Evolutionary conservation across 2,113 vertebrate genomes (phyloP), one percentile per base, ranked within the genome.

Genomic region (Sturnira hondurensis): DNA sequence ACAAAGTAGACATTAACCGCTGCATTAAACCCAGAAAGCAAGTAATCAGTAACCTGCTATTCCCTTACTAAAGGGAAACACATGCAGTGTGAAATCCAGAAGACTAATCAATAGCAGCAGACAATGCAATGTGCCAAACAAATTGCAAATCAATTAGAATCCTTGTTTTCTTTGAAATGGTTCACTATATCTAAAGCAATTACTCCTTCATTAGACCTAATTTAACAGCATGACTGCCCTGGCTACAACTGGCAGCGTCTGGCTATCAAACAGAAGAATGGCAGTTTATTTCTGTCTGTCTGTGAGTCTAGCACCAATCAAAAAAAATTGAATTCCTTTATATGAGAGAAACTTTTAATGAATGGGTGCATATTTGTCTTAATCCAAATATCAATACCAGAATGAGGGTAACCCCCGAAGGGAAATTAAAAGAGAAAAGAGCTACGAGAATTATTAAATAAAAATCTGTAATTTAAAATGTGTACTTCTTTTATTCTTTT

Each of bases 1-100:
- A 99, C 99, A 99, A 99, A 99, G 99, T 99, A 99, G 99, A 99
- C 99, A 99, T 99, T 99, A 99, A 99, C 98, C 97, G 99, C 99
- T 99, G 99, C 99, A 99, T 99, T 99, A 99, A 99, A 99, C 99
- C 99, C 98, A 97, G 99, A 99, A 99, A 99, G 99, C 99, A 99
- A 99, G 99, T 99, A 99, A 99, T 99, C 99, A 99, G 99, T 99
- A 99, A 99, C 99, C 99, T 99, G 99, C 99, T 99, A 99, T 99
- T 99, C 99, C 99, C 98, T 99, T 99, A 99, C 99, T 99, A 99
- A 99, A 99, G 99, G 99, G 98, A 99, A 99, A 99, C 99, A 99
- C 99, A 99, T 99, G 99, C 99, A 99, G 99, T 99, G 99, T 99
- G 99, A 99, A 99, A 99, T 99, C 99, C 99, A 99, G 98, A 98